Evolutionary conservation across 1,140 invertebrate genomes (phyloP).

Genomic region (Amyelois transitella): DNA sequence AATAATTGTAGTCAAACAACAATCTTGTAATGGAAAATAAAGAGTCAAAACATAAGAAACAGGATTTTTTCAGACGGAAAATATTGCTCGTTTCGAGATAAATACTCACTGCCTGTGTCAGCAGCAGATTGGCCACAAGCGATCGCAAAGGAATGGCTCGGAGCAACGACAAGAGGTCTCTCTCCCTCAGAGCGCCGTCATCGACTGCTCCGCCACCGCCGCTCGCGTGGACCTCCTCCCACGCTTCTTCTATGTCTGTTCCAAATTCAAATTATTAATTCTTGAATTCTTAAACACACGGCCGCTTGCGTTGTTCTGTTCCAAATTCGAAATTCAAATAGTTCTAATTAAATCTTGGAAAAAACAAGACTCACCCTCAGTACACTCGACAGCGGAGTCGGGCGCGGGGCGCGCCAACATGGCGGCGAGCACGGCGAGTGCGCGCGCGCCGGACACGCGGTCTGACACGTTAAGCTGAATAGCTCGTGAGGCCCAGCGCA

Average conservation of each 20-base stretch:
- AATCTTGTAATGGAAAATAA: too few species aligned
- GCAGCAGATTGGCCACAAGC: slow-evolving; percentile 29
- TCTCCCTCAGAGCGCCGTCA: slow-evolving; percentile 44
- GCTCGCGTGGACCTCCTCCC: slow-evolving; percentile 47
- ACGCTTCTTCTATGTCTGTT: slow-evolving; percentile 19
- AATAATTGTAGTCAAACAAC: too few species aligned
- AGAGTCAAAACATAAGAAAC: too few species aligned
- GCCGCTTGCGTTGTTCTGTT: slow-evolving; percentile 29
- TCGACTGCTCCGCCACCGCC: slow-evolving; percentile 44
- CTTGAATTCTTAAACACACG: slow-evolving; percentile 13
- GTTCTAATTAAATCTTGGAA: not conserved
- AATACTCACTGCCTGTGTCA: slow-evolving; percentile 31
- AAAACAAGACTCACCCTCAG: slow-evolving; percentile 33
- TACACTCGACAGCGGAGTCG: slow-evolving; percentile 46
- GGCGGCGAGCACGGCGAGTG: slow-evolving; percentile 41
- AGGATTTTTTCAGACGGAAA: too few species aligned
- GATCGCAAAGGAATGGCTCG: slow-evolving; percentile 32
- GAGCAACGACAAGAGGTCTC: slow-evolving; percentile 41
- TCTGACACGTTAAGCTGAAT: slow-evolving; percentile 27
- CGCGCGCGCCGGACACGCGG: slow-evolving; percentile 22
- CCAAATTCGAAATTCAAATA: not conserved
- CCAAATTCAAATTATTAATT: not conserved
- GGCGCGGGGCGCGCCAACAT: slow-evolving; percentile 28
- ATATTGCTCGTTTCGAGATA: too few species aligned
- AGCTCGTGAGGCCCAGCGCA: slow-evolving; percentile 42